These are phyloP conservation scores for Columba guinea DNA, from an alignment of 2,797 vertebrate species.

Conservation along the genomic window DNA sequence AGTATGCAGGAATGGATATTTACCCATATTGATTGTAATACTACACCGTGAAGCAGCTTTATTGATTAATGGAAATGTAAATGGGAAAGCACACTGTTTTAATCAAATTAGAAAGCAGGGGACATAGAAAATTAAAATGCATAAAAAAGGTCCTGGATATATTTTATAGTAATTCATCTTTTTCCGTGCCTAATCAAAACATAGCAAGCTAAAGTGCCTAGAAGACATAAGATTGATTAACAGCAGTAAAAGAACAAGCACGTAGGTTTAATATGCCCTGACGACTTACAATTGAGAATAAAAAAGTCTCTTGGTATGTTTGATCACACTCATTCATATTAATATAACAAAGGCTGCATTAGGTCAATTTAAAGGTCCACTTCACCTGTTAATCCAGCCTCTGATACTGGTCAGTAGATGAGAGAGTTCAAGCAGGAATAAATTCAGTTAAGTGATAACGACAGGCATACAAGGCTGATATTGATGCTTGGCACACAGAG, in stretches of 20 bases:
- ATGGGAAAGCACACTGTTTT: neutral
- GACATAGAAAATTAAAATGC: slow-evolving; percentile 8
- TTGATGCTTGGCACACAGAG: neutral
- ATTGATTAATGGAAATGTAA: slow-evolving; percentile 20
- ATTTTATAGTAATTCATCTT: neutral
- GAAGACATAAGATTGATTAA: neutral
- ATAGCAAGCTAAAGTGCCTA: neutral
- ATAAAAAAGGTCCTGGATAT: neutral
- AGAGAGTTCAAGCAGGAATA: neutral
- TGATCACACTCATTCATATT: neutral
- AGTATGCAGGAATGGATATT: neutral
- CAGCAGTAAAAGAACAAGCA: neutral
- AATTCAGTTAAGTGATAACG: neutral
- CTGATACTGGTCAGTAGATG: neutral
- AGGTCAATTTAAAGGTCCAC: neutral
- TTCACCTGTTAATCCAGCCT: neutral
- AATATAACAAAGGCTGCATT: neutral
- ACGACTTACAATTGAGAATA: neutral
- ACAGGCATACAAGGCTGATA: accelerated
- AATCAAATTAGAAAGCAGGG: neutral
- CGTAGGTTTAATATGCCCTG: neutral
- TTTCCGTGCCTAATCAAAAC: neutral
- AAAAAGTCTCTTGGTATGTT: neutral
- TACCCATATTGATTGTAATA: neutral
- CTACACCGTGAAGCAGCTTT: neutral